A percentile compares a stretch with the other conserved stretches of the same genome.
phyloP scores from a whole-genome alignment of 1,140 invertebrate species.

The Idris sp. region DNA sequence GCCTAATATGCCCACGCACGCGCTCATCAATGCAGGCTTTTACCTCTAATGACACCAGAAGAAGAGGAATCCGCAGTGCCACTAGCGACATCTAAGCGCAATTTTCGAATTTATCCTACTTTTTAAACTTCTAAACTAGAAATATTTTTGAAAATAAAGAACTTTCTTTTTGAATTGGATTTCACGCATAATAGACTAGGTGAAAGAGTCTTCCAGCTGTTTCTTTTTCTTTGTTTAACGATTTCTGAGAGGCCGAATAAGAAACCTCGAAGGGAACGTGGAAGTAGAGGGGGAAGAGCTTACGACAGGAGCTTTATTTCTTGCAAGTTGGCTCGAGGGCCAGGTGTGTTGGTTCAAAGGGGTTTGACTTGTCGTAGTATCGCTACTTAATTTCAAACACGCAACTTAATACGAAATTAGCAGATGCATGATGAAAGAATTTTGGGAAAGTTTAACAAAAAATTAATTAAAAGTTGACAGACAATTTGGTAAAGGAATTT shows the following conservation, averaged over 20 bases:
- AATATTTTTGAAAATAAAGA: no score
- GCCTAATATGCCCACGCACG: constrained; percentile 44
- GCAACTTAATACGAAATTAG: constrained; percentile 26
- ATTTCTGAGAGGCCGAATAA: constrained; percentile 23
- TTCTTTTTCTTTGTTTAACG: constrained; percentile 35
- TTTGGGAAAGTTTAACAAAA: no score
- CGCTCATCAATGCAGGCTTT: constrained; percentile 14
- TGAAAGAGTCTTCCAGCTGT: no score
- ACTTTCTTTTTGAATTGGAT: no score
- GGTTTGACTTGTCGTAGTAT: constrained; percentile 16
- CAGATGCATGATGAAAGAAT: no score
- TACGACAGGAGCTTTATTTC: constrained; percentile 38
- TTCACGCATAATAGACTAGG: no score
- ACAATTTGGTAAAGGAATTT: no score
- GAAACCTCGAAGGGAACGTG: constrained; percentile 6
- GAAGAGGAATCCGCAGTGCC: constrained; percentile 20
- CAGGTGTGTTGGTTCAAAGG: constrained; percentile 38
- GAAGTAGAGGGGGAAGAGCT: background rate
- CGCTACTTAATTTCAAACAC: constrained; percentile 27
- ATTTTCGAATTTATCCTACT: no score
- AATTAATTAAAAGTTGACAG: no score
- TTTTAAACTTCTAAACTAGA: no score
- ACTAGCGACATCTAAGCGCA: background rate
- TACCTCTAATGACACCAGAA: constrained; percentile 15
- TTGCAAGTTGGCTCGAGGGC: constrained; percentile 21